Conservation (phyloP, 2,113 vertebrate species). For the Rattus norvegicus region GRCr8 NC_086031.1:43644501-43645000, state of each 20-base stretch:
- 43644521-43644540: background rate
- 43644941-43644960: background rate
- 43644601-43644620: background rate
- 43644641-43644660: background rate
- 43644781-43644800: background rate
- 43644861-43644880: background rate
- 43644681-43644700: background rate
- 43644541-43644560: background rate
- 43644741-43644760: background rate
- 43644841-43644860: conserved; percentile 2
- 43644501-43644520: background rate
- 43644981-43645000: conserved; percentile 35
- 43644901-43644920: conserved; percentile 6
- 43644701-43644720: conserved; percentile 34
- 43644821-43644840: background rate
- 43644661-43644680: conserved; percentile 6
- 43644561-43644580: background rate
- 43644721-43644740: conserved; percentile 40
- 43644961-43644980: background rate
- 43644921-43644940: conserved; percentile 14
- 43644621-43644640: background rate
- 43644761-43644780: conserved; percentile 24
- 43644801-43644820: conserved; percentile 30
- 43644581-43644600: background rate
- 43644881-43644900: background rate